Conservation (phyloP, 2,888 invertebrate species). For the Campopleginae sp. region DNA sequence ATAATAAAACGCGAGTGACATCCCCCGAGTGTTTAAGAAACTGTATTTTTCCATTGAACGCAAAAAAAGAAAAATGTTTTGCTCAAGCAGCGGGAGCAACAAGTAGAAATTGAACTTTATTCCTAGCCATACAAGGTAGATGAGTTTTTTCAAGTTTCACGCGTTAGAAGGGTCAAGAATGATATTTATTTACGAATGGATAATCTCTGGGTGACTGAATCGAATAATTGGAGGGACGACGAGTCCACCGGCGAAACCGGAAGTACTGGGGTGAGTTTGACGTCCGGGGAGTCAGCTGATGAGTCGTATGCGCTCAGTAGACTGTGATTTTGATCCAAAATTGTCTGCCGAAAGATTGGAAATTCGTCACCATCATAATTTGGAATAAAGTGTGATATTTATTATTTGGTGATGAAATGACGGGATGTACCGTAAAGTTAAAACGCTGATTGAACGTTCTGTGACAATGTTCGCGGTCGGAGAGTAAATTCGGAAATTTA, state of each 20-base stretch:
- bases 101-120: neutral
- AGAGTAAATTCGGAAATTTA: conserved; percentile 64
- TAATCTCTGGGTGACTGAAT: neutral
- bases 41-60: neutral
- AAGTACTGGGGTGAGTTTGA: conserved; percentile 17
- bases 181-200: neutral
- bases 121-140: neutral
- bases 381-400: neutral
- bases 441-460: conserved; percentile 70
- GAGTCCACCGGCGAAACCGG: conserved; percentile 53
- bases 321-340: conserved; percentile 60
- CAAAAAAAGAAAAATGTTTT: neutral
- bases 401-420: too few species aligned
- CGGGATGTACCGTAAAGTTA: conserved; percentile 73
- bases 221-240: neutral
- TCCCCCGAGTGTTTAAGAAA: neutral
- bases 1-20: neutral
- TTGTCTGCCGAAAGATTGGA: conserved; percentile 55
- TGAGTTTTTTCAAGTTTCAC: neutral
- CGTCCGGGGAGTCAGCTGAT: neutral
- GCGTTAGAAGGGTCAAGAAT: neutral
- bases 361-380: neutral
- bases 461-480: conserved; percentile 67
- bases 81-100: neutral
- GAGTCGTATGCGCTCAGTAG: conserved; percentile 42